A percentile compares a stretch with the other conserved stretches of the same genome.
Conservation (phyloP, 2,113 vertebrate species). For the Dendrocopos noguchii region DNA sequence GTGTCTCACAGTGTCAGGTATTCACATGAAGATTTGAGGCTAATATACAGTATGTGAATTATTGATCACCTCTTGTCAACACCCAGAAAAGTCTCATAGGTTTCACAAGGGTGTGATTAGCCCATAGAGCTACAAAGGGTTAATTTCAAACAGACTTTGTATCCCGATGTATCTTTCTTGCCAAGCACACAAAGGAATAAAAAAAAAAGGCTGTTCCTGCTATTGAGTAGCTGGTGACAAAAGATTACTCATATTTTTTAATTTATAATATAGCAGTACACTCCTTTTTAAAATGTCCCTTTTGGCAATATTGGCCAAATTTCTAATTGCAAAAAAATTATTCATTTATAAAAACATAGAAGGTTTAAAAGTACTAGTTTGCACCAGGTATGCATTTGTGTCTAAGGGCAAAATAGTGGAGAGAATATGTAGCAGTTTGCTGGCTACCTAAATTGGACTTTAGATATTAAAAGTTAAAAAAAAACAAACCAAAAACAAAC, state of each 20-base stretch:
- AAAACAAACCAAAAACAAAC: no score
- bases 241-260: neutral
- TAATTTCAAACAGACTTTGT: neutral
- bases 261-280: neutral
- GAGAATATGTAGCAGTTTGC: neutral
- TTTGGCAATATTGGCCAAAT: neutral
- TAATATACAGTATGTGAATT: neutral
- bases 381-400: neutral
- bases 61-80: neutral
- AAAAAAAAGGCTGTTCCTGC: neutral
- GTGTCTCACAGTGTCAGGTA: neutral
- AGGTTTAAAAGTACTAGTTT: neutral
- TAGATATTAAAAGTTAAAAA: neutral
- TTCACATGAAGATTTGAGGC: neutral
- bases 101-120: neutral
- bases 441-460: neutral
- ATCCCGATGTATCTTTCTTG: neutral
- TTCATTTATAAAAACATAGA: neutral
- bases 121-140: neutral
- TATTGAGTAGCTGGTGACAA: neutral
- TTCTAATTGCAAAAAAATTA: neutral
- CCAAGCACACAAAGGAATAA: slow-evolving; percentile 10
- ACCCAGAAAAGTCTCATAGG: neutral
- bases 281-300: neutral
- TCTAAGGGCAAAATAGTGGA: neutral